Base-by-base conservation (phyloP, 2,888 invertebrate species). In the Metellina segmentata region DNA sequence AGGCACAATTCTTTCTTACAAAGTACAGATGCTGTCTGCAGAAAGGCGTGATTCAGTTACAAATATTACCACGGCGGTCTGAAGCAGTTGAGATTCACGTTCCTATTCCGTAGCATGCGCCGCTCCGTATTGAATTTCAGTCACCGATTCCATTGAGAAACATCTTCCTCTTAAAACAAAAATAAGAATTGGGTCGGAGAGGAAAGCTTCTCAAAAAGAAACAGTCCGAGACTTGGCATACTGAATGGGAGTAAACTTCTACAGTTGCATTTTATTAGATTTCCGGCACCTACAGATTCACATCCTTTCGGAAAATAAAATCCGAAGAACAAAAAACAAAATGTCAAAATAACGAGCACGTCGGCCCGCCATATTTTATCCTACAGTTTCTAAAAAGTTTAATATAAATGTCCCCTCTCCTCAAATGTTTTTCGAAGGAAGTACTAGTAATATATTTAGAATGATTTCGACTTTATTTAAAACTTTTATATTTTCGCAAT, bases 261-360 rank as follows among this genome's bases (percentile, higher is more conserved):
- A 77, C 48, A 85, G 85, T 77, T 75, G 61, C 75, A 85, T 85
- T 85, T 85, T 77, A 77, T 85, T 85, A 61, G 85, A 77, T 85
- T 85, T 85, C 69, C 85, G 34, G 69, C 75, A 61, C 72, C 81
- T 69, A 77, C 61, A 85, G 77, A 69, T 85, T 85, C 77, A 20
- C 74, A 49, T 77, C 69, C 61, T 85, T 53, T 61, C 48, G 48
- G 49, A 69, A 85, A 85, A 85, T 77, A 7, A 48, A 48, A 34
- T 34, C 34, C 34, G 4, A 34, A 34, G 34, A 34, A 69, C 16
- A 81, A 49, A 16, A 83, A 82, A 83, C 53, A 69, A 34, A 74
- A 83, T 71, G 52, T 16, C 52, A 82, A 71, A 49, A 82, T 49
- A 70, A 81, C 81, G 69, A 79, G 69, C 70, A 70, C 20, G 81